Evolutionary conservation across 2,888 invertebrate species (phyloP).

Genomic region (Pammene aurita): DNA sequence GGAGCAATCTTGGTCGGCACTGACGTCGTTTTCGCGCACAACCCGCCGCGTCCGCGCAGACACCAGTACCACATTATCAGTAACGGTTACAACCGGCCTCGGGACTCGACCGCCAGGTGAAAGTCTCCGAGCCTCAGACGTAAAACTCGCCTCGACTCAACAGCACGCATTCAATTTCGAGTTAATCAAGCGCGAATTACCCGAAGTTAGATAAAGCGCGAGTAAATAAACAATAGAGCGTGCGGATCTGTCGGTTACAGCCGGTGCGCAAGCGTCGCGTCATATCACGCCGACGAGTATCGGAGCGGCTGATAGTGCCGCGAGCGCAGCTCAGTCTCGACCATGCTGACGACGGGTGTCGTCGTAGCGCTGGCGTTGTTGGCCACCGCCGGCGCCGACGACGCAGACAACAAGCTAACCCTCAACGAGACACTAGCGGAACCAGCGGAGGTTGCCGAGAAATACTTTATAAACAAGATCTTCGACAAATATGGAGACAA

Average conservation of each 20-base stretch:
- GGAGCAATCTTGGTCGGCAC: conserved; percentile 15
- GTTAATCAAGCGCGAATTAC: conserved; percentile 54
- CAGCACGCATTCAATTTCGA: conserved; percentile 58
- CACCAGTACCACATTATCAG: conserved; percentile 64
- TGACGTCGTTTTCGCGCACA: conserved; percentile 17
- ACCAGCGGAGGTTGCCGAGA: conserved; percentile 62
- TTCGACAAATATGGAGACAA: conserved; percentile 83
- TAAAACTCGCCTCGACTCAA: conserved; percentile 64
- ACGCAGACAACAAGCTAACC: conserved; percentile 39
- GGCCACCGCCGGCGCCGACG: conserved; percentile 48
- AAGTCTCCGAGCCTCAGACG: conserved; percentile 81
- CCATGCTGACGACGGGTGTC: conserved; percentile 68
- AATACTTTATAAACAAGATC: conserved; percentile 79
- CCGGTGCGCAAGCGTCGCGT: conserved; percentile 58
- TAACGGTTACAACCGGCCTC: conserved; percentile 75
- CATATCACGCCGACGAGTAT: conserved; percentile 60
- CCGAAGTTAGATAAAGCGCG: conserved; percentile 56
- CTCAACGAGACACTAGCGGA: conserved; percentile 60
- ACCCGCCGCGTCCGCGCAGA: conserved; percentile 45
- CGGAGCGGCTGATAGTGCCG: conserved; percentile 69
- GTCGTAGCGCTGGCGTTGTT: conserved; percentile 65
- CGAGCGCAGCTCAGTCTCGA: conserved; percentile 64
- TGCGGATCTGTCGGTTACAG: conserved; percentile 44
- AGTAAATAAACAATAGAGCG: conserved; percentile 72
- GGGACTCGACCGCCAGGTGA: conserved; percentile 68